Base-by-base conservation (phyloP, 2,888 invertebrate genomes). In the Phaedon cochleariae region DNA sequence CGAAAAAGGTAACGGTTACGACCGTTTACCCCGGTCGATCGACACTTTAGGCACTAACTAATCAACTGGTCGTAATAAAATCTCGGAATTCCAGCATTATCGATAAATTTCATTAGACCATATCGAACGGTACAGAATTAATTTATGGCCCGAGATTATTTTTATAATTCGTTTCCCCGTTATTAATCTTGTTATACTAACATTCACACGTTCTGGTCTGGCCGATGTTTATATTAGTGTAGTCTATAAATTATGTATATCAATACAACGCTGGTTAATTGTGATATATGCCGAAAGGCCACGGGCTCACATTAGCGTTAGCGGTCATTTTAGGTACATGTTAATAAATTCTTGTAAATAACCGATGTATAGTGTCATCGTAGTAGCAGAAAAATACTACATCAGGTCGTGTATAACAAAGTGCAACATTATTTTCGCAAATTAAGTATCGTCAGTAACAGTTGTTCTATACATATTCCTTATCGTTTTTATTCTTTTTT, bases 181-280 rank as follows among this genome's bases (percentile, higher is more conserved):
- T 65, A 66, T 64, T 69, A 67, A 67, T 65, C 67, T 64, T 45
- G 65, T 64, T 69, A 65, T 51, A 61, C 51, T 48, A 60, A 62
- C 52, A 64, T 60, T 59, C 66, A 65, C 64, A 62, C 59, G 64
- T 55, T 45, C n/a, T n/a, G 58, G 60, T 59, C 65, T 64, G 61
- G 54, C 63, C 70, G 63, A 68, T 70, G 71, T 74, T 75, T 73
- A 70, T 75, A 77, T 74, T 75, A 73, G 70, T 70, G 67, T 59
- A 65, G 60, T 64, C 64, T 64, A 75, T 78, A 76, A 77, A 76
- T 78, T 76, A 78, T 73, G 70, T 64, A 67, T 73, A 77, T 77
- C 76, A 73, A 77, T 78, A 75, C 74, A 74, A 74, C 76, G 74
- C 66, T 72, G 73, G 73, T 77, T 77, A 78, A 78, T 78, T 78